phyloP scores from a whole-genome alignment of 1,140 invertebrate genomes.

The Eriosoma lanigerum region DNA sequence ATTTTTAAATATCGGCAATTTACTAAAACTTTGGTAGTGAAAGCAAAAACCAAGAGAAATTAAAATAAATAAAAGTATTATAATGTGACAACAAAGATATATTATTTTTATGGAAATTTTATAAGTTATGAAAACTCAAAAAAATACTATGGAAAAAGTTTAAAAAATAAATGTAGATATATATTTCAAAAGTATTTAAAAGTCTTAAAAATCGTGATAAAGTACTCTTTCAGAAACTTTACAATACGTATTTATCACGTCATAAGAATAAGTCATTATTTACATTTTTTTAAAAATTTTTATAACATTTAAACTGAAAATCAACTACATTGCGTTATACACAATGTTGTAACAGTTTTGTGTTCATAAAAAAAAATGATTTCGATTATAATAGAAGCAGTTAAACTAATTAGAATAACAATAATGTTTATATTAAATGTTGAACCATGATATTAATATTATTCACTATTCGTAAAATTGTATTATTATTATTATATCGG shows the following conservation, averaged over 20 bases:
- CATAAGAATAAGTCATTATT: neutral
- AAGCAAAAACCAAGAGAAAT: too few species aligned
- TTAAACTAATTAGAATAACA: neutral
- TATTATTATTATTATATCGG: too few species aligned
- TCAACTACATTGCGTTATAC: neutral
- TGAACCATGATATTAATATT: too few species aligned
- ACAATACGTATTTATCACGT: neutral
- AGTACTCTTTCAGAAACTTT: neutral
- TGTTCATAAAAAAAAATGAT: neutral
- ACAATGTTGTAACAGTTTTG: too few species aligned
- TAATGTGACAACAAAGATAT: neutral
- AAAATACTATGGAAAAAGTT: neutral
- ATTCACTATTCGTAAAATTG: too few species aligned
- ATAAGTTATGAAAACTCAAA: neutral
- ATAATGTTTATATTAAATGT: too few species aligned
- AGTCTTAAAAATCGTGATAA: neutral
- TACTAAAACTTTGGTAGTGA: too few species aligned
- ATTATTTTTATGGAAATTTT: neutral
- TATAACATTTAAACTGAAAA: neutral
- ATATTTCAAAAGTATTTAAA: neutral
- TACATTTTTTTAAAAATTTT: too few species aligned
- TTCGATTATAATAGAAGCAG: neutral
- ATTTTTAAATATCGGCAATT: too few species aligned
- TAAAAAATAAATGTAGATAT: neutral
- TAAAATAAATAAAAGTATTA: too few species aligned